These are phyloP conservation scores for Dastarcus helophoroides DNA, from an alignment of 2,888 invertebrate genomes.

Conservation along the genomic window DNA sequence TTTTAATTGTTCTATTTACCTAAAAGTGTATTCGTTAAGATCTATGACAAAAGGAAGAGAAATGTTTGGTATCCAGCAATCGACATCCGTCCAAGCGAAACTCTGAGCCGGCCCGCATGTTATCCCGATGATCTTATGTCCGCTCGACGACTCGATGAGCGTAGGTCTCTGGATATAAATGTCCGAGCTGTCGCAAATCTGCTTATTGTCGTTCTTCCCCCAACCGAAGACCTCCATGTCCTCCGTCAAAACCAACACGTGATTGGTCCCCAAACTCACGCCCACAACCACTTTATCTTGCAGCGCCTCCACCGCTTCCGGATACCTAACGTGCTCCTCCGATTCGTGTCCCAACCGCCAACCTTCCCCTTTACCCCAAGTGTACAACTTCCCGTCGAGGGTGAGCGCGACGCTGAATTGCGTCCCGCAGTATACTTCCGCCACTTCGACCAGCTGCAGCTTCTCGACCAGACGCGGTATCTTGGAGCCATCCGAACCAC, in stretches of 20 bases:
- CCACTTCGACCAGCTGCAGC: slow-evolving; percentile 40
- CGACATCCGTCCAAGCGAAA: slow-evolving; percentile 68
- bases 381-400: slow-evolving; percentile 61
- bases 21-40: slow-evolving; percentile 71
- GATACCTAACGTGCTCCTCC: slow-evolving; percentile 54
- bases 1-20: slow-evolving; percentile 41
- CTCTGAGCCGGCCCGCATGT: slow-evolving; percentile 61
- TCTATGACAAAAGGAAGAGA: slow-evolving; percentile 84
- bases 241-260: slow-evolving; percentile 59
- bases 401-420: slow-evolving; percentile 74
- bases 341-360: slow-evolving; percentile 73
- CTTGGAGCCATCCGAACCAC: slow-evolving; percentile 57
- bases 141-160: slow-evolving; percentile 43
- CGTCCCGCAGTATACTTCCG: slow-evolving; percentile 71
- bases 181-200: slow-evolving; percentile 46
- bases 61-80: slow-evolving; percentile 50
- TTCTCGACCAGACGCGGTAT: slow-evolving; percentile 49
- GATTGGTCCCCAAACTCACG: slow-evolving; percentile 58
- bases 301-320: slow-evolving; percentile 64
- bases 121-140: slow-evolving; percentile 51
- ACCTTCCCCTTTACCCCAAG: slow-evolving; percentile 84
- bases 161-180: slow-evolving; percentile 42
- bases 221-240: slow-evolving; percentile 63
- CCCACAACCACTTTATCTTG: slow-evolving; percentile 49
- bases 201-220: slow-evolving; percentile 63